phyloP scores from a whole-genome alignment of 2,797 vertebrate species.

The Acanthurus tractus region DNA sequence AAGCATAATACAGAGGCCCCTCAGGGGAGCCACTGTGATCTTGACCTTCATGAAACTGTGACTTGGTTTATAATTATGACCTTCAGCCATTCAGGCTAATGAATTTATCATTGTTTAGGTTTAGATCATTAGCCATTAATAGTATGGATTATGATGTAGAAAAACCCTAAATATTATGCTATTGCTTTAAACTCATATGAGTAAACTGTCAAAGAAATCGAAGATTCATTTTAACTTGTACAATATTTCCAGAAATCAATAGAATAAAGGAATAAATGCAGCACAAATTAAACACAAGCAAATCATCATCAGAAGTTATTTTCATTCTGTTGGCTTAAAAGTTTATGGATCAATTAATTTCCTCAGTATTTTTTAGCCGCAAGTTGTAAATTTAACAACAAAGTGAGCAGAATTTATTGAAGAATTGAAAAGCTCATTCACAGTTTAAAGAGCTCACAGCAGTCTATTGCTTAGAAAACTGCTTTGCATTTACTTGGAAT shows the following conservation, averaged over 20 bases:
- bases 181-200: background rate
- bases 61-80: slow-evolving; percentile 19
- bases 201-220: background rate
- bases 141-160: background rate
- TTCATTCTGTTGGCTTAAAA: too few species aligned
- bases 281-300: background rate
- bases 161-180: background rate
- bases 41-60: slow-evolving; percentile 73
- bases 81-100: slow-evolving; percentile 15
- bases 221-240: too few species aligned
- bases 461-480: background rate
- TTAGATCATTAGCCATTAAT: slow-evolving; percentile 19
- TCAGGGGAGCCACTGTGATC: slow-evolving; percentile 58
- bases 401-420: too few species aligned
- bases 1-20: slow-evolving; percentile 70
- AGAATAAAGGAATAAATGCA: too few species aligned
- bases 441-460: background rate
- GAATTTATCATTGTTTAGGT: slow-evolving; percentile 14
- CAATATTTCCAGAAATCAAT: too few species aligned
- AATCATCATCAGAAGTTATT: too few species aligned
- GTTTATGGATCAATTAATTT: too few species aligned
- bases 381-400: too few species aligned
- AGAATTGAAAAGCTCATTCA: background rate
- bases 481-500: background rate
- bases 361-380: too few species aligned